Percentiles rank a stretch among this genome's conserved stretches.
These are phyloP conservation scores for Micronycteris hirsuta DNA, from an alignment of 2,113 vertebrate species.

Conservation along the genomic window DNA sequence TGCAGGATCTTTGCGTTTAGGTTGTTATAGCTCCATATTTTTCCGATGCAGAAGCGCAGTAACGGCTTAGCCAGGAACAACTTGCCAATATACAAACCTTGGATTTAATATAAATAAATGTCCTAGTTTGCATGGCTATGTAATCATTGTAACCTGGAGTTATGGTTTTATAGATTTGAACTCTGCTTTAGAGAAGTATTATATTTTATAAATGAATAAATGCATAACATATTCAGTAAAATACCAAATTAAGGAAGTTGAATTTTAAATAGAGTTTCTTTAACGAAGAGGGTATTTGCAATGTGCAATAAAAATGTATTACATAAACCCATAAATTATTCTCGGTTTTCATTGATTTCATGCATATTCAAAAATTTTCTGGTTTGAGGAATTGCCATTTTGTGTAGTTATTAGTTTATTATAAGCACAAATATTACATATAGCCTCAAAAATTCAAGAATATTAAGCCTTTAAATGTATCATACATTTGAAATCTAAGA, in stretches of 20 bases:
- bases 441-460: conserved; percentile 31
- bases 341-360: conserved; percentile 63
- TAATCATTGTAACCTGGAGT: conserved; percentile 65
- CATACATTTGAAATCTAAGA: background rate
- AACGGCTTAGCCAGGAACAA: conserved; percentile 64
- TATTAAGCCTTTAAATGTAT: conserved; percentile 13
- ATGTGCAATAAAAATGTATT: conserved; percentile 53
- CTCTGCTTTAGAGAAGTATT: conserved; percentile 73
- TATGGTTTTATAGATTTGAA: conserved; percentile 63
- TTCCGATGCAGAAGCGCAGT: conserved; percentile 47
- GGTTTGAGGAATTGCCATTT: conserved; percentile 56
- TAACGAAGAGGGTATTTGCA: conserved; percentile 58
- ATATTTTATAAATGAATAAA: conserved; percentile 69
- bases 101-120: conserved; percentile 74
- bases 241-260: conserved; percentile 53
- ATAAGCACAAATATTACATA: conserved; percentile 34
- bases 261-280: conserved; percentile 69
- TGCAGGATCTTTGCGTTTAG: conserved; percentile 40
- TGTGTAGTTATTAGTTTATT: conserved; percentile 45
- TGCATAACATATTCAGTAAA: conserved; percentile 63
- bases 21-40: conserved; percentile 49
- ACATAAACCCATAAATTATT: conserved; percentile 57
- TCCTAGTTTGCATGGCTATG: conserved; percentile 58
- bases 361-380: conserved; percentile 65
- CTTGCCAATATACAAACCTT: conserved; percentile 45